A percentile compares a stretch with the other conserved stretches of the same genome.
These are phyloP conservation scores for Psephotus haematonotus DNA, from an alignment of 2,113 vertebrate species.

Conservation along the genomic window DNA sequence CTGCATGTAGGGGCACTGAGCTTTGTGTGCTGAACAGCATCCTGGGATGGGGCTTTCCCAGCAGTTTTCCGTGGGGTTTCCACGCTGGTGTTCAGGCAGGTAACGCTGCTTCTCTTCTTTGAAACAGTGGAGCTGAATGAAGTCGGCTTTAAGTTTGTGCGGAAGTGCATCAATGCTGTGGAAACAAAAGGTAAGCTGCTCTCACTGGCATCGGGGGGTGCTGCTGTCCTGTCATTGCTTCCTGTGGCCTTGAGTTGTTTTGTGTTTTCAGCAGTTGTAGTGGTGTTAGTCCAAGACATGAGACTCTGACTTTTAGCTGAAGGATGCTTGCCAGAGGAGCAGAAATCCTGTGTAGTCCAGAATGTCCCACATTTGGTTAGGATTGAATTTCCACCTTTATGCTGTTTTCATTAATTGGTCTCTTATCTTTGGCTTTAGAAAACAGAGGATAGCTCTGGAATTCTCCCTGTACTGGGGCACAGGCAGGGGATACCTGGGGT, in stretches of 20 bases:
- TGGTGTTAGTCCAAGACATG: rapidly evolving
- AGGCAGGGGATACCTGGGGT: background rate
- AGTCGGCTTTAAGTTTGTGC: constrained; percentile 93
- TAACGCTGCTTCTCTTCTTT: constrained; percentile 23
- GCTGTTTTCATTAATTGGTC: background rate
- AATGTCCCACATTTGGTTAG: rapidly evolving
- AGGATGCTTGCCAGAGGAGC: rapidly evolving
- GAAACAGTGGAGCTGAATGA: constrained; percentile 94
- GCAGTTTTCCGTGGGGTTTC: background rate
- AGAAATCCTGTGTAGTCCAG: rapidly evolving
- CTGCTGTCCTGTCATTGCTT: rapidly evolving
- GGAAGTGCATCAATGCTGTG: constrained; percentile 92
- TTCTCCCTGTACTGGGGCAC: background rate
- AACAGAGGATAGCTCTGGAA: background rate
- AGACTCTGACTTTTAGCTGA: background rate
- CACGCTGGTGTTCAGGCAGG: background rate
- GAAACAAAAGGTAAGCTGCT: constrained; percentile 86
- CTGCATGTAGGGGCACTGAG: background rate
- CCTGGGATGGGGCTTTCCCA: too few species aligned
- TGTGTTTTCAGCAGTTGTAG: rapidly evolving
- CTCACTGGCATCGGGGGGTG: rapidly evolving
- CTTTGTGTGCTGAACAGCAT: rapidly evolving
- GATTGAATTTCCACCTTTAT: background rate
- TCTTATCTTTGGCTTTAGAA: background rate
- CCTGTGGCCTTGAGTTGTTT: rapidly evolving